These are phyloP conservation scores for Pseudorasbora parva DNA, from an alignment of 2,113 vertebrate genomes.

Conservation along the genomic window DNA sequence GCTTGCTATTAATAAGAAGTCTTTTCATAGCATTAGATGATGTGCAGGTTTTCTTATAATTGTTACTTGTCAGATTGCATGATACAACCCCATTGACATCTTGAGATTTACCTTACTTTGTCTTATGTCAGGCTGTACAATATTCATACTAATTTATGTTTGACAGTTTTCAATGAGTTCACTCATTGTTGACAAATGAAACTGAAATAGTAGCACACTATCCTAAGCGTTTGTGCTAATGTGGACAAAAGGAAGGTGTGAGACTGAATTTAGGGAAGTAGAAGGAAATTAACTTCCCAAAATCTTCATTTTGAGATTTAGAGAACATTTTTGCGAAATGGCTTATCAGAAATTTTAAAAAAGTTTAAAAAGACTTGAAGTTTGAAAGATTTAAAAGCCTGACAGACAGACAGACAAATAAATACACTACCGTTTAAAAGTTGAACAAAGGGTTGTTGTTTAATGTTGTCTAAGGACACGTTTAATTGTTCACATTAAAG, in stretches of 20 bases:
- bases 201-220: background rate
- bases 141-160: background rate
- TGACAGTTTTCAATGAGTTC: background rate
- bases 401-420: background rate
- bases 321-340: too few species aligned
- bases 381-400: background rate
- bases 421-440: background rate
- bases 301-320: too few species aligned
- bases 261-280: background rate
- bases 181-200: background rate
- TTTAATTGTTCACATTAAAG: background rate
- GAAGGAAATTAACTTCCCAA: too few species aligned
- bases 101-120: background rate
- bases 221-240: background rate
- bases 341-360: background rate
- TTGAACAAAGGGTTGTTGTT: too few species aligned
- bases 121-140: background rate
- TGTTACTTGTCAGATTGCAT: conserved; percentile 1
- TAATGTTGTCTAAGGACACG: too few species aligned
- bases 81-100: background rate
- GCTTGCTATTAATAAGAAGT: background rate
- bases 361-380: background rate
- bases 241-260: background rate
- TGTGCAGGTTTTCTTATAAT: background rate
- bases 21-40: background rate